phyloP scores from a whole-genome alignment of 2,888 invertebrate genomes.

The Heliconius charithonia region DNA sequence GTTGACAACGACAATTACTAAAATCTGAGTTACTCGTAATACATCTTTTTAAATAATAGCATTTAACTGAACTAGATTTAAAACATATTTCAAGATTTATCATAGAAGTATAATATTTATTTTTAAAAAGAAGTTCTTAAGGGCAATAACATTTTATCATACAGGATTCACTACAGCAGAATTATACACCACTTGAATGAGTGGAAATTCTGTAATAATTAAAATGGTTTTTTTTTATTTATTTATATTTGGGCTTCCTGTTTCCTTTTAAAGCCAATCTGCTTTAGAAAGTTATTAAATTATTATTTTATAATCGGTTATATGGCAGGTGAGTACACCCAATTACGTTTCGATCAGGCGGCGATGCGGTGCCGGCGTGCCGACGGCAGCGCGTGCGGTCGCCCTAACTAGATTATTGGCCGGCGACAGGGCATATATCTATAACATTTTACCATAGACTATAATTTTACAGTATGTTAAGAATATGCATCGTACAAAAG shows the following conservation, averaged over 20 bases:
- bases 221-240: not conserved
- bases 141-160: not conserved
- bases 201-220: not conserved
- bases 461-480: slow-evolving; percentile 38
- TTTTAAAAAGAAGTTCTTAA: not conserved
- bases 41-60: not conserved
- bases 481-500: slow-evolving; percentile 12
- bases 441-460: slow-evolving; percentile 38
- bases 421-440: slow-evolving; percentile 47
- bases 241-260: not conserved
- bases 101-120: not conserved
- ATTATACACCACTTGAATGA: not conserved
- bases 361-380: slow-evolving; percentile 49
- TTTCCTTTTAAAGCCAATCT: not conserved
- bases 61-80: not conserved
- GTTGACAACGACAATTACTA: slow-evolving; percentile 40
- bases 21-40: slow-evolving; percentile 22
- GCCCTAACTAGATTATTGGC: slow-evolving; percentile 74
- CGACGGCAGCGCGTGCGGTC: slow-evolving; percentile 67
- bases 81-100: no score
- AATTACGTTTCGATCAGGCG: slow-evolving; percentile 78
- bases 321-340: slow-evolving; percentile 70
- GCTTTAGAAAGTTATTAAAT: slow-evolving; percentile 33
- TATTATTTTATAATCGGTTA: slow-evolving; percentile 52
- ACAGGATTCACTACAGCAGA: not conserved